phyloP scores from a whole-genome alignment of 1,140 invertebrate species.

The Drosophila carrolli region DNA sequence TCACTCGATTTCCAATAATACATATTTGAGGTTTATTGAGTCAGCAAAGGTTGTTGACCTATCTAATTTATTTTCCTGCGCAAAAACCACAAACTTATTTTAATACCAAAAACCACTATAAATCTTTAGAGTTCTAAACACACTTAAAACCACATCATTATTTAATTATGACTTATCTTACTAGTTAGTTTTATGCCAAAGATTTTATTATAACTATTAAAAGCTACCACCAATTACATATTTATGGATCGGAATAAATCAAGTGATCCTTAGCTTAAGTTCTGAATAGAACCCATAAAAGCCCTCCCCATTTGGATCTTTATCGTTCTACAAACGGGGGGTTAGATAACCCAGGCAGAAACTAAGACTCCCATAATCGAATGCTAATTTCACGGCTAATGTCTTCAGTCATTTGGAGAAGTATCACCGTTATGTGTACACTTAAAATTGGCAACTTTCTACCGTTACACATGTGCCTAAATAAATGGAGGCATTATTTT shows the following conservation, averaged over 20 bases:
- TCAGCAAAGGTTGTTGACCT: too few species aligned
- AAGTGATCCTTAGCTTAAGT: background rate
- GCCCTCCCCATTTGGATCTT: background rate
- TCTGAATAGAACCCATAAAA: slow-evolving; percentile 17
- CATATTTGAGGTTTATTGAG: too few species aligned
- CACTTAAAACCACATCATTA: too few species aligned
- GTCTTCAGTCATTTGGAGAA: background rate
- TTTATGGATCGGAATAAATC: background rate
- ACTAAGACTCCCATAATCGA: slow-evolving; percentile 18
- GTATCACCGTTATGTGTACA: slow-evolving; percentile 34
- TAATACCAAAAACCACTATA: too few species aligned
- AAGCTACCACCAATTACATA: too few species aligned
- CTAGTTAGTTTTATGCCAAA: background rate
- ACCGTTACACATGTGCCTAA: slow-evolving; percentile 57
- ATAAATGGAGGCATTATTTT: slow-evolving; percentile 40
- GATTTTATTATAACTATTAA: slow-evolving; percentile 2
- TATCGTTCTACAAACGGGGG: slow-evolving; percentile 10
- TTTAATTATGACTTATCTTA: background rate
- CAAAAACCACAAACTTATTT: background rate
- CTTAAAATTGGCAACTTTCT: slow-evolving; percentile 67
- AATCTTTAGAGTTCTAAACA: too few species aligned
- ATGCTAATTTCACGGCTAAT: slow-evolving; percentile 31
- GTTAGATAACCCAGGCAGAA: slow-evolving; percentile 11
- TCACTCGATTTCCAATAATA: too few species aligned
- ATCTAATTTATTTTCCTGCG: background rate